A percentile compares a stretch with the other conserved stretches of the same genome.
Evolutionary conservation across 2,888 invertebrate genomes (phyloP).

Genomic region (Entomobrya multifasciata): DNA sequence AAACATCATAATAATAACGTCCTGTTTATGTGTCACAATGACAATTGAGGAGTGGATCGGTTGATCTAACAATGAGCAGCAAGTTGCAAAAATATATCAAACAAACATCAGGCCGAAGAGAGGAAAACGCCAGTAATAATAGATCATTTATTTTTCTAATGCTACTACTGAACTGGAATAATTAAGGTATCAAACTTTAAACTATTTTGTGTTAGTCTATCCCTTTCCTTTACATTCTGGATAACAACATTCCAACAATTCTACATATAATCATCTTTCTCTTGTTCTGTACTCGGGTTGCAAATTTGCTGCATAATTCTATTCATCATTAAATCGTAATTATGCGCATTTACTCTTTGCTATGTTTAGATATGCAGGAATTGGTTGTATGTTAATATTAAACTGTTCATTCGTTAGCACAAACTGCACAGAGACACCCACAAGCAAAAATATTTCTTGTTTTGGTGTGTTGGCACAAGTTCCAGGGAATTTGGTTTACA

Average conservation of each 20-base stretch:
- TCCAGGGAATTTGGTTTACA: background rate
- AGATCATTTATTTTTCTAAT: background rate
- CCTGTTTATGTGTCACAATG: background rate
- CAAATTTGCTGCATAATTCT: background rate
- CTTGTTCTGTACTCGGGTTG: background rate
- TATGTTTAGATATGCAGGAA: too few species aligned
- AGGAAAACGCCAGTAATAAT: background rate
- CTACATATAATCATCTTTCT: too few species aligned
- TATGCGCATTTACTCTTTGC: too few species aligned
- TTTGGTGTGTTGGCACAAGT: background rate
- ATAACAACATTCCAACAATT: too few species aligned
- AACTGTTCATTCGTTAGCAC: background rate
- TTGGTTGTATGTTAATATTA: background rate
- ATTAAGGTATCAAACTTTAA: slow-evolving; percentile 49
- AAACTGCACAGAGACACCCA: too few species aligned
- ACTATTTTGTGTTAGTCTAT: slow-evolving; percentile 43
- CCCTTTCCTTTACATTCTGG: too few species aligned
- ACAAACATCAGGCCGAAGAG: background rate
- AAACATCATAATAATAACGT: background rate
- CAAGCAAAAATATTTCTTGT: too few species aligned
- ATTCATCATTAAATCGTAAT: slow-evolving; percentile 42
- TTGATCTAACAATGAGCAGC: slow-evolving; percentile 12
- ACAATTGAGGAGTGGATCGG: background rate
- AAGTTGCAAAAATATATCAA: background rate
- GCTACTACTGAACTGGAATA: slow-evolving; percentile 30